Evolutionary conservation across 2,113 vertebrate genomes (phyloP).

Genomic region (Propithecus coquereli): DNA sequence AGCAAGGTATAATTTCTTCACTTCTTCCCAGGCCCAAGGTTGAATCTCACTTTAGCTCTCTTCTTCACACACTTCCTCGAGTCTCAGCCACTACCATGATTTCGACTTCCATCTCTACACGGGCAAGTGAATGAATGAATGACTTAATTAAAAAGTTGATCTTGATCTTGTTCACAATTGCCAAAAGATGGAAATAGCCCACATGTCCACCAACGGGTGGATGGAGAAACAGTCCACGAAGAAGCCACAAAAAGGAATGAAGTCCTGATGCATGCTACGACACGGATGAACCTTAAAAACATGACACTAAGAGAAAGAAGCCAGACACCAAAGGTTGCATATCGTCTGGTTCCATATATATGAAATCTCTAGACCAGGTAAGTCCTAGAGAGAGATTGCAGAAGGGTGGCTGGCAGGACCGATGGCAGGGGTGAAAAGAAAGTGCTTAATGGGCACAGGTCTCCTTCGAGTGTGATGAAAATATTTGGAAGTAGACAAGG

Average conservation of each 20-base stretch:
- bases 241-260: not conserved
- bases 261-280: no score
- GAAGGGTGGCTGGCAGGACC: not conserved
- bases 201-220: not conserved
- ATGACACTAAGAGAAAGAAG: not conserved
- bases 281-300: not conserved
- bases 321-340: not conserved
- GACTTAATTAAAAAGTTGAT: not conserved
- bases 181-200: not conserved
- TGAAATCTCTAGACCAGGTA: not conserved
- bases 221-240: not conserved
- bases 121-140: not conserved
- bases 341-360: not conserved
- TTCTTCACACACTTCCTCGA: not conserved
- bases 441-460: not conserved
- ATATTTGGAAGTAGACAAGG: no score
- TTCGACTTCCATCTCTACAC: not conserved
- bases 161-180: not conserved
- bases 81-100: not conserved
- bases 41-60: not conserved
- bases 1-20: not conserved
- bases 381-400: not conserved
- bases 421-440: accelerated
- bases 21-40: not conserved
- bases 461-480: not conserved